Evolutionary conservation across 2,113 vertebrate genomes (phyloP).

Genomic region (Nettapus auritus): DNA sequence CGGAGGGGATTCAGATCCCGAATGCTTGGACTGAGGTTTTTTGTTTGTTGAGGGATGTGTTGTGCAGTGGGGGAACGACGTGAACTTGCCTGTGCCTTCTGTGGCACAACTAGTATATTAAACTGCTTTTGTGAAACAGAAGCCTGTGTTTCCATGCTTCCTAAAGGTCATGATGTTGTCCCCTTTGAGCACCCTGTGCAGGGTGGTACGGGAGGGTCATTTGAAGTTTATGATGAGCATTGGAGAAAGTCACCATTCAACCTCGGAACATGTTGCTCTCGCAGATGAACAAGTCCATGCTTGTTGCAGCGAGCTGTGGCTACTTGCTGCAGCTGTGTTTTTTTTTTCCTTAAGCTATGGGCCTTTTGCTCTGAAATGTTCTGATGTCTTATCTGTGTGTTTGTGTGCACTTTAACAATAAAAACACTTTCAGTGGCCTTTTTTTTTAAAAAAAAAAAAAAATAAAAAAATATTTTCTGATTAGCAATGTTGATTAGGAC

Average conservation of each 20-base stretch:
- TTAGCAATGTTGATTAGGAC: neutral
- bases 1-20: neutral
- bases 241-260: conserved; percentile 51
- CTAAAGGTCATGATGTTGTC: neutral
- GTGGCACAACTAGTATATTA: neutral
- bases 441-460: too few relatives aligned
- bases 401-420: neutral
- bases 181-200: neutral
- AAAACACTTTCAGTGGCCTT: neutral
- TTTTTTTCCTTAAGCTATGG: neutral
- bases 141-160: neutral
- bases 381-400: neutral
- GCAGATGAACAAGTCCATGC: conserved; percentile 1
- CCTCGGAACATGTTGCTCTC: neutral
- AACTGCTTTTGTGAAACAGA: neutral
- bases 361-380: neutral
- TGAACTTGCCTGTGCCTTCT: neutral
- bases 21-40: neutral
- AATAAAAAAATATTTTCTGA: too few relatives aligned
- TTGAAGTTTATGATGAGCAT: neutral
- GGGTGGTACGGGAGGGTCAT: conserved; percentile 8
- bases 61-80: neutral
- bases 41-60: neutral
- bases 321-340: conserved; percentile 8
- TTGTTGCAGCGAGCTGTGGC: conserved; percentile 20